phyloP scores from a whole-genome alignment of 2,113 vertebrate species.

The Potamarius usumacintae region DNA sequence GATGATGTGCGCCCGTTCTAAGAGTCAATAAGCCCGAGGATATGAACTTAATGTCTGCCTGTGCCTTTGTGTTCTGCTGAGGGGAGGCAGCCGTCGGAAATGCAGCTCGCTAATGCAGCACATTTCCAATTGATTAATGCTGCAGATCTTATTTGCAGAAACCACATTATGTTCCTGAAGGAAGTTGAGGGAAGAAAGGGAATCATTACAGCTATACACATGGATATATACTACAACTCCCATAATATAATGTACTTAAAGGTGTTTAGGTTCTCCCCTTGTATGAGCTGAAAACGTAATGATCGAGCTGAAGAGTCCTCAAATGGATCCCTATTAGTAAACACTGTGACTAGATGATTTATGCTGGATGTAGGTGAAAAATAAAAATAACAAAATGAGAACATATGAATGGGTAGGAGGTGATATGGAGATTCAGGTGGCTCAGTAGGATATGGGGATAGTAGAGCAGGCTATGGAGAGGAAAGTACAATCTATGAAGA shows the following conservation, averaged over 20 bases:
- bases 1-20: slow-evolving; percentile 51
- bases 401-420: slow-evolving; percentile 21
- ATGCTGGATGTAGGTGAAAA: slow-evolving; percentile 28
- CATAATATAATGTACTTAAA: slow-evolving; percentile 39
- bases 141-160: slow-evolving; percentile 65
- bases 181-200: slow-evolving; percentile 40
- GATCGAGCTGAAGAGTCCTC: slow-evolving; percentile 11
- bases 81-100: slow-evolving; percentile 53
- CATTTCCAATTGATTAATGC: slow-evolving; percentile 69
- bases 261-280: slow-evolving; percentile 29
- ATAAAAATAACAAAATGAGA: slow-evolving; percentile 11
- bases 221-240: slow-evolving; percentile 36
- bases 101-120: slow-evolving; percentile 58
- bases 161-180: slow-evolving; percentile 63
- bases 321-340: slow-evolving; percentile 27
- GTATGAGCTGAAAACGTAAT: slow-evolving; percentile 17
- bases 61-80: slow-evolving; percentile 58
- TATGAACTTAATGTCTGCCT: slow-evolving; percentile 47
- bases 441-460: background rate
- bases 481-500: slow-evolving; percentile 55
- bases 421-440: slow-evolving; percentile 7
- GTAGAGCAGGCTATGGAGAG: slow-evolving; percentile 61
- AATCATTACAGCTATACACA: slow-evolving; percentile 43
- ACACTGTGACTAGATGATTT: slow-evolving; percentile 26
- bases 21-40: slow-evolving; percentile 57